Evolutionary conservation across 2,797 vertebrate genomes (phyloP), one percentile per base, ranked within the genome.

Genomic region (Paratrypauchen microcephalus): DNA sequence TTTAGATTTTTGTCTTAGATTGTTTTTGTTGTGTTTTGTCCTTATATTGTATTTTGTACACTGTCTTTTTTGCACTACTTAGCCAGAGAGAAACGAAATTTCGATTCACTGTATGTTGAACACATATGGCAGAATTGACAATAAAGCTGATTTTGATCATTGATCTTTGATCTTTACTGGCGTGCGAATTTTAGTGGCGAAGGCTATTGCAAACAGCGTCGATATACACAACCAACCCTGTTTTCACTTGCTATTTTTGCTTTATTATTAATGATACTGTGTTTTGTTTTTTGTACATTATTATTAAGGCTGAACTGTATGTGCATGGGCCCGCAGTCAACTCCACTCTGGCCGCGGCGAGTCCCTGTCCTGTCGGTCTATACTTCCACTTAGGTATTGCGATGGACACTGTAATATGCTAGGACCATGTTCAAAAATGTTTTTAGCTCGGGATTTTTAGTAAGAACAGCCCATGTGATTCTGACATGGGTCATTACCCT

Each of bases 401-500:
- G 62, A 66, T 75, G 77, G 74, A 71, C 4, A 72, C 58, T 30
- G 48, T 60, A 59, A 68, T 56, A 74, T 80, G 91, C 80, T 84
- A 90, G 84, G 80, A 93, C 75, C 86, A 94, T 94, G 92, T 94
- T 94, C 47, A 93, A 92, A 60, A 92, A 92, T 88, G 89, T 94
- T 28, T 93, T 95, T 58, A 93, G 90, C 50, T 90, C 94, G 30
- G 95, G 95, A 66, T 92, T 95, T 65, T 83, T 95, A 72, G 93
- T 95, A 5, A 90, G 95, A 76, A 94, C 90, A 0, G 94, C 93
- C 58, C 94, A 97, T 79, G 88, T 96, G 0, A 86, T 92, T 69
- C 88, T 98, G 75, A 97, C 94, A 82, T 94, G 93, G 92, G 94
- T 90, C 2, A 72, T 96, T 64, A 88, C 94, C 21, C 75, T 96